A percentile compares a stretch with the other conserved stretches of the same genome.
Evolutionary conservation across 2,888 invertebrate species (phyloP).

Genomic region (Kryphioiulus occultus): DNA sequence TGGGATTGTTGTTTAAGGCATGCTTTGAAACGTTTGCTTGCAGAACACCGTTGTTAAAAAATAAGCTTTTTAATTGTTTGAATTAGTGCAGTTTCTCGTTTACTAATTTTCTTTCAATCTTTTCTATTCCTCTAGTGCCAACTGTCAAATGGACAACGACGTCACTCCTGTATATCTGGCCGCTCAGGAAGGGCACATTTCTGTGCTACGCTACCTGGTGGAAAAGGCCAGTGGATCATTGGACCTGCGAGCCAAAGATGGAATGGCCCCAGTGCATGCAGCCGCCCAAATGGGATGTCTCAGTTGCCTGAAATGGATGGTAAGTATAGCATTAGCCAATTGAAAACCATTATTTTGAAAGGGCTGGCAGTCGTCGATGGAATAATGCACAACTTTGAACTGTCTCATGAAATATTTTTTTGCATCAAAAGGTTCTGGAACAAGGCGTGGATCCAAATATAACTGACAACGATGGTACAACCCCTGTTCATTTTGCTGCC

Average conservation of each 20-base stretch:
- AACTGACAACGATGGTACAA: slow-evolving; percentile 86
- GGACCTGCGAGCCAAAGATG: slow-evolving; percentile 84
- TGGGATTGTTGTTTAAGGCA: not conserved
- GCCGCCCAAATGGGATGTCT: slow-evolving; percentile 89
- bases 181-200: slow-evolving; percentile 86
- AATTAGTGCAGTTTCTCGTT: too few relatives aligned
- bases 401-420: not conserved
- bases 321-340: slow-evolving; percentile 63
- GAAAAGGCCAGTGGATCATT: slow-evolving; percentile 82
- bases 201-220: slow-evolving; percentile 84
- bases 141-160: slow-evolving; percentile 91
- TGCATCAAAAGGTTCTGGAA: slow-evolving; percentile 70
- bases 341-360: not conserved
- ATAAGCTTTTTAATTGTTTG: not conserved
- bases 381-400: not conserved
- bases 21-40: not conserved
- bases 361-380: not conserved
- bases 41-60: not conserved
- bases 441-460: slow-evolving; percentile 85
- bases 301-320: slow-evolving; percentile 89
- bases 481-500: slow-evolving; percentile 87
- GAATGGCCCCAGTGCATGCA: slow-evolving; percentile 89
- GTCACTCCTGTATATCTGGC: slow-evolving; percentile 89
- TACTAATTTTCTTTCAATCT: slow-evolving; percentile 37
- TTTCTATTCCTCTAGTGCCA: slow-evolving; percentile 71